A percentile compares a stretch with the other conserved stretches of the same genome.
phyloP scores from a whole-genome alignment of 2,888 invertebrate genomes.

The Glaucopsyche alexis region DNA sequence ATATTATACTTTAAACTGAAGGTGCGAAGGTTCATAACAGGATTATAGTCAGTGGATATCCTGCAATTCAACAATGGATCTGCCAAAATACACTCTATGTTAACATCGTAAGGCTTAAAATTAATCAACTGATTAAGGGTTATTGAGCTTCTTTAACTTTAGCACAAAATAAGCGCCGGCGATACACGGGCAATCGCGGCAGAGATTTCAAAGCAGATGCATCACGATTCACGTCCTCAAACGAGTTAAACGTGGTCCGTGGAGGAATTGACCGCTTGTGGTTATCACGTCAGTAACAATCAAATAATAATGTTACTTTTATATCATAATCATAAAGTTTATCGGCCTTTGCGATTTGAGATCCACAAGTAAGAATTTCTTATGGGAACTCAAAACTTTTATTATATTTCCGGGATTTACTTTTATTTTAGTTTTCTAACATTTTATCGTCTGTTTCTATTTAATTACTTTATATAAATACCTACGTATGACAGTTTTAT shows the following conservation, averaged over 20 bases:
- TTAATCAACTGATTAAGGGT: background rate
- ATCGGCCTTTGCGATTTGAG: background rate
- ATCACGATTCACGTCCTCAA: conserved; percentile 33
- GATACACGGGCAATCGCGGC: conserved; percentile 40
- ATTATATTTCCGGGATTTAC: background rate
- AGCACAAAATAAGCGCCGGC: conserved; percentile 43
- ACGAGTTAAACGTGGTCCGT: conserved; percentile 21
- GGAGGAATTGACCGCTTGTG: conserved; percentile 24
- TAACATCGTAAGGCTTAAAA: conserved; percentile 1
- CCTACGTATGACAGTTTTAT: no score
- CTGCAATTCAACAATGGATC: background rate
- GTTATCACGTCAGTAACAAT: background rate
- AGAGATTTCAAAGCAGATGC: conserved; percentile 40
- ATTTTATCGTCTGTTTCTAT: no score
- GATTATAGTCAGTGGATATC: background rate
- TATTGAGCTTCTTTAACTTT: conserved; percentile 31
- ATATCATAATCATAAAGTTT: background rate
- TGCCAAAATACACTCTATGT: conserved; percentile 29
- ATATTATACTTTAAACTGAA: background rate
- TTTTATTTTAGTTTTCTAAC: no score
- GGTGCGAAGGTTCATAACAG: background rate
- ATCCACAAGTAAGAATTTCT: background rate
- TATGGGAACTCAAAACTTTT: background rate
- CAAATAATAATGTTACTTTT: conserved; percentile 25
- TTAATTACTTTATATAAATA: no score